Percentiles rank a stretch among this genome's conserved stretches.
Evolutionary conservation across 2,888 invertebrate species (phyloP).

Genomic region (Vesta saturnalis): DNA sequence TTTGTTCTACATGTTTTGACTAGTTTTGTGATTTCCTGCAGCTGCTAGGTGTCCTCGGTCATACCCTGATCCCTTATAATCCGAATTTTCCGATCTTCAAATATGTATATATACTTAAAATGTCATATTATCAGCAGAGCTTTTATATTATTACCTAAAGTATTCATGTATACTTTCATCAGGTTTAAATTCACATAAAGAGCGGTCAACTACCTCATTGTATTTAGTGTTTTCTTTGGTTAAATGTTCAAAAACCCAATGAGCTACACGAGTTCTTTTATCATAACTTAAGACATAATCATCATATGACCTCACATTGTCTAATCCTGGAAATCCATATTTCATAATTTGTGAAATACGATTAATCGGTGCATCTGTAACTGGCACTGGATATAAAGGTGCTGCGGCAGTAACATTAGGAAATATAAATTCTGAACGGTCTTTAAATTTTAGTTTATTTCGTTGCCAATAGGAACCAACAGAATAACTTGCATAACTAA

Average conservation of each 20-base stretch:
- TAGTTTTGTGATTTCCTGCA: constrained; percentile 89
- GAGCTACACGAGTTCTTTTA: constrained; percentile 83
- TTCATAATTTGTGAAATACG: constrained; percentile 86
- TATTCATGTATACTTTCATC: constrained; percentile 87
- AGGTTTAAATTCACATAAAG: constrained; percentile 84
- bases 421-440: constrained; percentile 78
- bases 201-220: constrained; percentile 79
- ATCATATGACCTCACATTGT: constrained; percentile 86
- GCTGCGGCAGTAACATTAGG: constrained; percentile 80
- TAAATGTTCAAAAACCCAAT: constrained; percentile 98
- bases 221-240: constrained; percentile 77
- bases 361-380: no score
- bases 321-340: constrained; percentile 90
- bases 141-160: constrained; percentile 70
- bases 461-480: constrained; percentile 64
- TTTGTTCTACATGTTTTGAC: constrained; percentile 89
- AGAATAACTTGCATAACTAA: constrained; percentile 65
- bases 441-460: constrained; percentile 51
- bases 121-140: not conserved
- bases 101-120: not conserved
- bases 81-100: constrained; percentile 82
- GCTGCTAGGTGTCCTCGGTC: constrained; percentile 98
- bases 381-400: constrained; percentile 67
- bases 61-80: constrained; percentile 92
- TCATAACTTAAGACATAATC: constrained; percentile 96